phyloP scores from a whole-genome alignment of 1,140 invertebrate species.

The Papilio dardanus region DNA sequence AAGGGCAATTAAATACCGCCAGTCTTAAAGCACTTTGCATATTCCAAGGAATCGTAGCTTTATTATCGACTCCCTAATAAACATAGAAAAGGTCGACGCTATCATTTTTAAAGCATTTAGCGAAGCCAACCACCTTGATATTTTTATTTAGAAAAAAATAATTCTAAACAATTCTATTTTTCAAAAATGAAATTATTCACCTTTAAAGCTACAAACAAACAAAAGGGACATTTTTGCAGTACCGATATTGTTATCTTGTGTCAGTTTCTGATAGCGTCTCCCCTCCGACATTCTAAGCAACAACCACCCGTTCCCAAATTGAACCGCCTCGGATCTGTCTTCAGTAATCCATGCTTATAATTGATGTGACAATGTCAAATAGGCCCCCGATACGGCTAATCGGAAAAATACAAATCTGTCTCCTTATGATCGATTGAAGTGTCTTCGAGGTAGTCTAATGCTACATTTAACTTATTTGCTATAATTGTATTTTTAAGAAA shows the following conservation, averaged over 20 bases:
- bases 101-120: slow-evolving; percentile 46
- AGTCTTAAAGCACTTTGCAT: slow-evolving; percentile 79
- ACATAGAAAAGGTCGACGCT: slow-evolving; percentile 69
- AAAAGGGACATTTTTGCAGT: slow-evolving; percentile 26
- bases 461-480: slow-evolving; percentile 28
- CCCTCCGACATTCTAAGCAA: slow-evolving; percentile 39
- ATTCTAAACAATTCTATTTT: too few species aligned
- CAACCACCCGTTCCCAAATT: slow-evolving; percentile 59
- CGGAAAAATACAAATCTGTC: slow-evolving; percentile 78
- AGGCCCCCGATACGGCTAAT: slow-evolving; percentile 72
- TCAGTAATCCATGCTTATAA: slow-evolving; percentile 79
- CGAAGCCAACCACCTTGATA: neutral
- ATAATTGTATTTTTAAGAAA: neutral
- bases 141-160: neutral
- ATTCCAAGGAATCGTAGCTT: slow-evolving; percentile 62
- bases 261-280: slow-evolving; percentile 55
- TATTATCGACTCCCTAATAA: slow-evolving; percentile 67
- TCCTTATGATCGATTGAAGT: slow-evolving; percentile 74
- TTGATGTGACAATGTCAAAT: slow-evolving; percentile 80
- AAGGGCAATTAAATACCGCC: slow-evolving; percentile 81
- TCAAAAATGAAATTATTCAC: too few species aligned
- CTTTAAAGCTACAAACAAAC: neutral
- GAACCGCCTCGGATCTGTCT: slow-evolving; percentile 79
- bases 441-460: slow-evolving; percentile 33
- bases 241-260: slow-evolving; percentile 52